Evolutionary conservation across 2,113 vertebrate genomes (phyloP), one percentile per base, ranked within the genome.

Genomic region (Phaetusa simplex): DNA sequence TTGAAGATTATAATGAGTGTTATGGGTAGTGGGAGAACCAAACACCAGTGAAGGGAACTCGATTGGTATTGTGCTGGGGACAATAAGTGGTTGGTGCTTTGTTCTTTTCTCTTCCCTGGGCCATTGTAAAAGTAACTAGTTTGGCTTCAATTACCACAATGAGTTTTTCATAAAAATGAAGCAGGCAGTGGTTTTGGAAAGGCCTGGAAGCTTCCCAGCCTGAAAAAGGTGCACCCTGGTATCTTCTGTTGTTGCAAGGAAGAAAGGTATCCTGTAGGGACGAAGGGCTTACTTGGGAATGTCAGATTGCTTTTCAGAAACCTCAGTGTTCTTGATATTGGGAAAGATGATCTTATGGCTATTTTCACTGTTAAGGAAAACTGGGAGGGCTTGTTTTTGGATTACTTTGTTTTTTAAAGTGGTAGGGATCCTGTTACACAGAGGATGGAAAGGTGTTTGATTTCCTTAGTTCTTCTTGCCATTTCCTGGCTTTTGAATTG

Each of bases 31-130:
- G n/a, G 10, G 34, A 66, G 26, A 91, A 70, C 27, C 1, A 17
- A 78, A 45, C 14, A 38, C 9, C 14, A 50, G 27, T 29, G 27
- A 78, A 81, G 11, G 29, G 30, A 73, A 73, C 0, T 4, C 1
- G 3, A 34, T 0, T 64, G 38, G 21, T 55, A 4, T 38, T 59
- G 8, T 32, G 24, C 4, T 0, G 5, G 26, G 5, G 36, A 22
- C 47, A 55, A 36, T 53, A 14, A 26, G 27, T 61, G 30, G 10
- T 14, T 69, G 17, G 19, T 67, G 20, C 22, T 80, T 19, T 2
- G 2, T 30, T 92, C 0, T 58, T 73, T 89, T 82, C 14, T 90
- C n/a, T 85, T 58, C 42, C 65, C 40, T 62, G 24, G 62, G 30
- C 15, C 29, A 29, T 5, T 49, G 52, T 76, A 22, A 72, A 82